Conservation (phyloP, 2,888 invertebrate species). For the Leucoptera coffeella region DNA sequence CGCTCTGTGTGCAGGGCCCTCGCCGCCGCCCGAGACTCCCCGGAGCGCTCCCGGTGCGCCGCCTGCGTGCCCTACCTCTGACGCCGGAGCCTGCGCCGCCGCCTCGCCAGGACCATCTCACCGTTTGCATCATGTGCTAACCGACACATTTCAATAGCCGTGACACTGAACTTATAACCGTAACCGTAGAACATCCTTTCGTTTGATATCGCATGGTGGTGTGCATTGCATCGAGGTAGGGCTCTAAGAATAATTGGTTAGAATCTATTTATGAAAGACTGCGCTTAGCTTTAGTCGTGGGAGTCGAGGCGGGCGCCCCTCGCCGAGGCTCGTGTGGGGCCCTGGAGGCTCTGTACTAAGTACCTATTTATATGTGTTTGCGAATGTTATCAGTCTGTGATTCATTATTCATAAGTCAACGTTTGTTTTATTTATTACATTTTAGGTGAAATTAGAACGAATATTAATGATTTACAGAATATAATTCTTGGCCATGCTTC, state of each 20-base stretch:
- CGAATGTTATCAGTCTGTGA: slow-evolving; percentile 44
- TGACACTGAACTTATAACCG: too few relatives aligned
- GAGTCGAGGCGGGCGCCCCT: too few relatives aligned
- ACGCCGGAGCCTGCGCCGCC: slow-evolving; percentile 15
- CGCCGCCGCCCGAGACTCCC: slow-evolving; percentile 36
- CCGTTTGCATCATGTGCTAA: slow-evolving; percentile 28
- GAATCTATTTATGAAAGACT: slow-evolving; percentile 33
- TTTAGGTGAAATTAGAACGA: not conserved
- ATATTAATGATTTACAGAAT: too few relatives aligned
- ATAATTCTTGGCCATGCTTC: too few relatives aligned
- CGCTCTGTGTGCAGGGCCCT: slow-evolving; percentile 46
- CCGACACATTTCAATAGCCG: slow-evolving; percentile 16
- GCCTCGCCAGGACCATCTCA: slow-evolving; percentile 38
- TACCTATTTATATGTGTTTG: too few relatives aligned
- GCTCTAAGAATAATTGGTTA: slow-evolving; percentile 1
- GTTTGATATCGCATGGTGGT: slow-evolving; percentile 8
- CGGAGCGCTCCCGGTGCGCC: slow-evolving; percentile 34
- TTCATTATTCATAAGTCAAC: slow-evolving; percentile 32
- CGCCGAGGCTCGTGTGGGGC: too few relatives aligned
- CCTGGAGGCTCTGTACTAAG: too few relatives aligned
- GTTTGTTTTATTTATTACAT: not conserved
- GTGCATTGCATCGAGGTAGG: slow-evolving; percentile 1
- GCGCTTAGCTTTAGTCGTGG: slow-evolving; percentile 29
- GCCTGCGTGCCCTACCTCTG: slow-evolving; percentile 47
- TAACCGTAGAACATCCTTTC: slow-evolving; percentile 27